These are phyloP conservation scores for Rhynchonema sp. DNA, from an alignment of 2,888 invertebrate species.

Conservation along the genomic window DNA sequence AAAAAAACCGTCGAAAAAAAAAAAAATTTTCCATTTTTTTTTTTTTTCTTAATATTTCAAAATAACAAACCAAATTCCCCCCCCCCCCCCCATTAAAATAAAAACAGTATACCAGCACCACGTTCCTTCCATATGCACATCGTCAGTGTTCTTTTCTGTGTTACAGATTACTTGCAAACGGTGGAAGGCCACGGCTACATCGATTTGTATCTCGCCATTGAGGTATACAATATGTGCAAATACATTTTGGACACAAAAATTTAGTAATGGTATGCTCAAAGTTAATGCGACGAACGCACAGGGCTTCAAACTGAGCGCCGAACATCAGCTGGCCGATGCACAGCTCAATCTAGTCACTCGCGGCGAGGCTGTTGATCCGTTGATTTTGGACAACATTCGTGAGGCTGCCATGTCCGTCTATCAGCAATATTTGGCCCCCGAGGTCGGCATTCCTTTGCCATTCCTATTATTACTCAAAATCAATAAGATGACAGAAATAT, in stretches of 20 bases:
- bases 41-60: no score
- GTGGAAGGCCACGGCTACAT: constrained; percentile 50
- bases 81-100: no score
- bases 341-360: constrained; percentile 7
- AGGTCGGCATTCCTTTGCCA: background rate
- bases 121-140: no score
- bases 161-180: constrained; percentile 46
- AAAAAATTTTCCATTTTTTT: no score
- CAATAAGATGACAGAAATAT: no score
- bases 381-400: constrained; percentile 34
- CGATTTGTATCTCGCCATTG: constrained; percentile 56
- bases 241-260: background rate
- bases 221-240: no score
- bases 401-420: constrained; percentile 53
- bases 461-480: no score
- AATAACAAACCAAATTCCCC: no score
- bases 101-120: no score
- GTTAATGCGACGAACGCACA: no score
- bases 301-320: constrained; percentile 44
- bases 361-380: constrained; percentile 32
- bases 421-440: constrained; percentile 34
- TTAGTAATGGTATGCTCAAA: background rate
- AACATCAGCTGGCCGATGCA: constrained; percentile 41
- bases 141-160: background rate
- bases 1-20: no score